These are phyloP conservation scores for Spondyliosoma cantharus DNA, from an alignment of 2,797 vertebrate species.

Conservation along the genomic window DNA sequence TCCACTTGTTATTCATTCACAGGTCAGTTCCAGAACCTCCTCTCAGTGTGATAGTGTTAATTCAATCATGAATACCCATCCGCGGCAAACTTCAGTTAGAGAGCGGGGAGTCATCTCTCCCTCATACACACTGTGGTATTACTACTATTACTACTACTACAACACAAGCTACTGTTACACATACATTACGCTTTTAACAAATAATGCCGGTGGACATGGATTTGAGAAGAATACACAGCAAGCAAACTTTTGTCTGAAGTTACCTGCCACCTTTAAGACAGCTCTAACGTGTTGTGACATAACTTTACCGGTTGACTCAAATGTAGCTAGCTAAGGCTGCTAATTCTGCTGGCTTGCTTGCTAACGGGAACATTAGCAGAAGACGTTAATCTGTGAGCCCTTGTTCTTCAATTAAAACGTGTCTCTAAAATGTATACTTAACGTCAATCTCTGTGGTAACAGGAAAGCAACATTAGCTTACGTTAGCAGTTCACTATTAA, in stretches of 20 bases:
- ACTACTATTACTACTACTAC: no score
- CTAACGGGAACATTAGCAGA: background rate
- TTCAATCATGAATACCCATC: background rate
- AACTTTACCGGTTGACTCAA: constrained; percentile 44
- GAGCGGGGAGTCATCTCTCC: constrained; percentile 33
- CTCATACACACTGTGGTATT: background rate
- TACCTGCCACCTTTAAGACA: background rate
- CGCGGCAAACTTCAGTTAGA: constrained; percentile 44
- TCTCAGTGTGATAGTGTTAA: background rate
- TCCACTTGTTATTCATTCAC: background rate
- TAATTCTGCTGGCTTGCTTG: constrained; percentile 29
- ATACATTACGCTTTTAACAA: background rate
- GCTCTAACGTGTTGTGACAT: background rate
- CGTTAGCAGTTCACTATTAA: constrained; percentile 27
- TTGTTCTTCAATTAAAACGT: rapidly evolving
- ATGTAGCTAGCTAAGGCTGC: constrained; percentile 52
- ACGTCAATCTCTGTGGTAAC: background rate
- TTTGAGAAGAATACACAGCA: background rate
- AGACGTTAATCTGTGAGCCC: background rate
- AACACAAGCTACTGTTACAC: background rate
- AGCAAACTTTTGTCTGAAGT: rapidly evolving
- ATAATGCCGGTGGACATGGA: rapidly evolving
- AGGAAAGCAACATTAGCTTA: background rate
- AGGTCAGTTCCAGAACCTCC: background rate
- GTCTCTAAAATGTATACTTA: rapidly evolving